Evolutionary conservation across 2,113 vertebrate genomes (phyloP).

Genomic region (Tichodroma muraria): DNA sequence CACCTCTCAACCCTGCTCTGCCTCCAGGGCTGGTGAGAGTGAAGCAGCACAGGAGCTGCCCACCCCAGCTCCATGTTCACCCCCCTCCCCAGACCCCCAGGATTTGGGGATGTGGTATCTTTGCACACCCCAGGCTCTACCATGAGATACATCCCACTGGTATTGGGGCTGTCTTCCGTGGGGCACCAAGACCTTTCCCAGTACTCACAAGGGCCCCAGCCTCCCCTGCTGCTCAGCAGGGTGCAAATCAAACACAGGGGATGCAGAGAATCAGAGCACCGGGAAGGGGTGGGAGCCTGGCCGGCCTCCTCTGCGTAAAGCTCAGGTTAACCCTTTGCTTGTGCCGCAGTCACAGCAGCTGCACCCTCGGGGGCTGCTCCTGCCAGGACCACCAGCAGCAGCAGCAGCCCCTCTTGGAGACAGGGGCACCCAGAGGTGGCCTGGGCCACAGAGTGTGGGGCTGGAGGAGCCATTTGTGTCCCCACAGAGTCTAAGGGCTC

Average conservation of each 20-base stretch:
- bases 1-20: not conserved
- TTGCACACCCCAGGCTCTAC: not conserved
- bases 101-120: not conserved
- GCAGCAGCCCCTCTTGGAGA: not conserved
- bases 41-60: not conserved
- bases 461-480: not conserved
- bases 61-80: not conserved
- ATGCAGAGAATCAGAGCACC: not conserved
- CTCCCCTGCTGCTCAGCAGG: not conserved
- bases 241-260: slow-evolving; percentile 10
- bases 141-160: accelerated
- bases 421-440: not conserved
- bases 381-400: not conserved
- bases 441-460: not conserved
- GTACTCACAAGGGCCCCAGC: not conserved
- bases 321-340: slow-evolving; percentile 1
- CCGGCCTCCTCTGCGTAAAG: not conserved
- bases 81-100: not conserved
- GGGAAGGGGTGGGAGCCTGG: not conserved
- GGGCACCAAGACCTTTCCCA: not conserved
- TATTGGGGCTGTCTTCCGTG: accelerated
- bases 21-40: not conserved
- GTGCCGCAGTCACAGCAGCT: accelerated
- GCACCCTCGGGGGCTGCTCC: not conserved
- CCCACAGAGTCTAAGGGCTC: not conserved